phyloP scores from a whole-genome alignment of 2,888 invertebrate genomes.

The Ephialtes manifestator region DNA sequence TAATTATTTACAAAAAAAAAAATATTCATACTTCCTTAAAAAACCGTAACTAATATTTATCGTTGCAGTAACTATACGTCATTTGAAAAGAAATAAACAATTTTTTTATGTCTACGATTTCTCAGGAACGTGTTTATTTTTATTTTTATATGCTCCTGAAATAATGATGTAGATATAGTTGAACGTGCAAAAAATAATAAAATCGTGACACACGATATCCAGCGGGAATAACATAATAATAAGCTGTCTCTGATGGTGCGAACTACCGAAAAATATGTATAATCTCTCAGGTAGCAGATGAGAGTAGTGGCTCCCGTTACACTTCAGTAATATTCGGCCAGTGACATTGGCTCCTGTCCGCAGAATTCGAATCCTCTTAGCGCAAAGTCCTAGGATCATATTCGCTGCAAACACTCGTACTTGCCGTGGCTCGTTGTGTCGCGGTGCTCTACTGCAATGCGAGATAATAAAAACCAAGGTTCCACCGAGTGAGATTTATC shows the following conservation, averaged over 20 bases:
- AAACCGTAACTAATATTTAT: background rate
- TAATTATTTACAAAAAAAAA: background rate
- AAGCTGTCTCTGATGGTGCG: conserved; percentile 4
- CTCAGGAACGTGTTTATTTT: background rate
- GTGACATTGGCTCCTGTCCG: conserved; percentile 22
- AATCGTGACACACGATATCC: conserved; percentile 5
- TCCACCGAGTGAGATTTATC: conserved; percentile 46
- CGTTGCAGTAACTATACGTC: background rate
- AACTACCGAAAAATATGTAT: conserved; percentile 13
- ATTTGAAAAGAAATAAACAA: no score
- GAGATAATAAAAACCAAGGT: conserved; percentile 51
- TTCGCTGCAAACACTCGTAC: conserved; percentile 34
- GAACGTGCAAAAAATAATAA: background rate
- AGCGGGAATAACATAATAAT: background rate
- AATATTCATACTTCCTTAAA: background rate
- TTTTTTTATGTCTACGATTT: background rate
- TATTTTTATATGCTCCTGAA: background rate
- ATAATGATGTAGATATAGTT: background rate
- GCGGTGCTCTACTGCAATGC: background rate
- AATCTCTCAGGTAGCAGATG: conserved; percentile 10
- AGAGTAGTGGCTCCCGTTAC: conserved; percentile 35
- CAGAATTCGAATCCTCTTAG: conserved; percentile 53
- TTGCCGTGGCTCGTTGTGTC: background rate
- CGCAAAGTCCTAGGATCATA: conserved; percentile 25
- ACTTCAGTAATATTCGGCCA: conserved; percentile 19